phyloP scores from a whole-genome alignment of 2,797 vertebrate genomes.

The Naso thynnoides region DNA sequence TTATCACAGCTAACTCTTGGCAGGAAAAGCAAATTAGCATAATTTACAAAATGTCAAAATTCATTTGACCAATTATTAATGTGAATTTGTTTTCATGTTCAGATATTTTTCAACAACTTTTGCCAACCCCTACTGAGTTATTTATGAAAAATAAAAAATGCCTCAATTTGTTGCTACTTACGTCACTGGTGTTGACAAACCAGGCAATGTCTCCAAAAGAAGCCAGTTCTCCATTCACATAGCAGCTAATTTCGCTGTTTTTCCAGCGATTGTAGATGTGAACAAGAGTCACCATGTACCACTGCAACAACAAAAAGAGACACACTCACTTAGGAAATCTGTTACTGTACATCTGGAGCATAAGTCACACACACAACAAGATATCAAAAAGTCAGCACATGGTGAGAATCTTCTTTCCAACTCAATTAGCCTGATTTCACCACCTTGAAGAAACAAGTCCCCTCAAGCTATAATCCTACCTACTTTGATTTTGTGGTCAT shows the following conservation, averaged over 20 bases:
- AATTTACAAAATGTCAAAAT: background rate
- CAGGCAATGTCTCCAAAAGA: conserved; percentile 98
- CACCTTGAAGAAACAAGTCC: conserved; percentile 33
- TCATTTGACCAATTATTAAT: background rate
- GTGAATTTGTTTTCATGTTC: background rate
- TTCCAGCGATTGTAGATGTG: conserved; percentile 99
- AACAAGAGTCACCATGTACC: conserved; percentile 99
- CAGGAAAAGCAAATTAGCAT: background rate
- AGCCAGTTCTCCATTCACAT: conserved; percentile 95
- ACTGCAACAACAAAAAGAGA: conserved; percentile 82
- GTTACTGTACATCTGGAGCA: background rate
- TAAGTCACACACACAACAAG: conserved; percentile 12
- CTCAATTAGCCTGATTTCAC: conserved; percentile 50
- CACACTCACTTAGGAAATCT: background rate
- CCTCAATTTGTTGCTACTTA: conserved; percentile 81
- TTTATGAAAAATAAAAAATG: background rate
- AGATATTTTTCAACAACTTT: background rate
- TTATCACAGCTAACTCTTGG: background rate
- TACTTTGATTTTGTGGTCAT: conserved; percentile 46
- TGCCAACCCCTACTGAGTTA: background rate
- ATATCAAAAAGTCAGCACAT: conserved; percentile 19
- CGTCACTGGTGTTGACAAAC: conserved; percentile 98
- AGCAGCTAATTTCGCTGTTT: conserved; percentile 98
- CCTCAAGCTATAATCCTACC: conserved; percentile 57
- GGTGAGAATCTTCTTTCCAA: conserved; percentile 7